These are phyloP conservation scores for Chinchilla lanigera DNA, from an alignment of 2,113 vertebrate species.

Conservation along the genomic window DNA sequence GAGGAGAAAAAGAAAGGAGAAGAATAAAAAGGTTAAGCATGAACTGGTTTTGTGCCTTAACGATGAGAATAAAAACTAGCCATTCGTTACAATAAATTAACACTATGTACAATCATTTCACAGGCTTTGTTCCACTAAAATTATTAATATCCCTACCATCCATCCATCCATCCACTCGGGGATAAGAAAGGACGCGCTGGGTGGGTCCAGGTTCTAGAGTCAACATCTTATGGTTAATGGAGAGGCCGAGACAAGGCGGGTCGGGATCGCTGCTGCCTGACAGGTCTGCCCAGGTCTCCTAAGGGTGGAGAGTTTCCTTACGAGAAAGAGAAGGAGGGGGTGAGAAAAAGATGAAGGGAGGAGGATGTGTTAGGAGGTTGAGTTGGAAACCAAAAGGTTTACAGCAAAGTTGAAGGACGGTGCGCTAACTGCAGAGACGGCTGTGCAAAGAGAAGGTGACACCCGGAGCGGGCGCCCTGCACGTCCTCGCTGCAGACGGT, in stretches of 20 bases:
- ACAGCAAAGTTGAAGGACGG: conserved; percentile 80
- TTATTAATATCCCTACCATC: conserved; percentile 87
- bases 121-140: conserved; percentile 87
- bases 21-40: conserved; percentile 78
- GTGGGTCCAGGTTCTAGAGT: conserved; percentile 83
- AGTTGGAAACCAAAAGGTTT: conserved; percentile 62
- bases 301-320: conserved; percentile 68
- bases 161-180: conserved; percentile 84
- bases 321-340: conserved; percentile 51
- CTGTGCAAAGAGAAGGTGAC: conserved; percentile 80
- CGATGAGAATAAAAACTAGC: conserved; percentile 83
- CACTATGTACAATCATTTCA: conserved; percentile 89
- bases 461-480: conserved; percentile 64
- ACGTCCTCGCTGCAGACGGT: conserved; percentile 63
- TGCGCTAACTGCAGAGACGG: conserved; percentile 82
- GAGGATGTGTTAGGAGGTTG: background rate
- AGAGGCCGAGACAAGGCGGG: conserved; percentile 73
- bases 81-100: conserved; percentile 86
- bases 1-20: conserved; percentile 10
- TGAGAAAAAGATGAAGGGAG: conserved; percentile 58
- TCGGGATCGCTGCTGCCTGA: conserved; percentile 73
- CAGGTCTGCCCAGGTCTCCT: conserved; percentile 79
- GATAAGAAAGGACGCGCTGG: conserved; percentile 87
- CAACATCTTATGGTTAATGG: conserved; percentile 82
- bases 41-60: conserved; percentile 87